Conservation (phyloP, 1,140 invertebrate species). For the Aphelenchoides avenae region DNA sequence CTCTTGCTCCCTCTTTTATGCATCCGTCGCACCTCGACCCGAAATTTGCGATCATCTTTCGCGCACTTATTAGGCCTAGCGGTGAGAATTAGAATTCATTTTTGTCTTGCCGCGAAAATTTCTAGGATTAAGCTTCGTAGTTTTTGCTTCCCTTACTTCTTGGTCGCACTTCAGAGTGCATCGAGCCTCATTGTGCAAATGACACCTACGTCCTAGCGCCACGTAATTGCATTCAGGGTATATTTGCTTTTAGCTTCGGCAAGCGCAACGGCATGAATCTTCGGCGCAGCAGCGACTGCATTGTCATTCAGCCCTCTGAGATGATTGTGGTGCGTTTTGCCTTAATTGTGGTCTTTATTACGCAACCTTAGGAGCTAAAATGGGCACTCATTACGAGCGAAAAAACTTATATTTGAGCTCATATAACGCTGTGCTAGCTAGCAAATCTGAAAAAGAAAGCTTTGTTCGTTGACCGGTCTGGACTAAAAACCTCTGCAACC, state of each 20-base stretch:
- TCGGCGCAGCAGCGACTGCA: slow-evolving; percentile 42
- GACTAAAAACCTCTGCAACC: too few relatives aligned
- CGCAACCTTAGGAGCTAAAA: too few relatives aligned
- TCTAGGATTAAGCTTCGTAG: not conserved
- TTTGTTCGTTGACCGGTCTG: too few relatives aligned
- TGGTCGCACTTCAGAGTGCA: not conserved
- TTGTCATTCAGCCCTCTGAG: slow-evolving; percentile 46
- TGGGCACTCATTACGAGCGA: too few relatives aligned
- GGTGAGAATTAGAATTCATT: slow-evolving; percentile 3
- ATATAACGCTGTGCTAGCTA: too few relatives aligned
- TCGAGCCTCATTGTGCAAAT: slow-evolving; percentile 2
- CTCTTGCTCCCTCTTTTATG: too few relatives aligned
- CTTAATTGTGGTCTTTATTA: too few relatives aligned
- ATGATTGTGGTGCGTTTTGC: slow-evolving; percentile 49
- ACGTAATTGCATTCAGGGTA: not conserved
- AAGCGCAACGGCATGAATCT: slow-evolving; percentile 49
- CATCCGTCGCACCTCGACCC: too few relatives aligned
- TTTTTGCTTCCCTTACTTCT: not conserved
- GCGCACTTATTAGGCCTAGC: slow-evolving; percentile 2
- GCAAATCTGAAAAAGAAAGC: too few relatives aligned
- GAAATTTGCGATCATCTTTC: slow-evolving; percentile 6
- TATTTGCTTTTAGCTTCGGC: slow-evolving; percentile 39
- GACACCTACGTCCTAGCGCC: not conserved
- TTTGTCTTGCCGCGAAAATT: slow-evolving; percentile 3
- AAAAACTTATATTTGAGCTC: too few relatives aligned